A percentile compares a stretch with the other conserved stretches of the same genome.
Evolutionary conservation across 2,888 invertebrate species (phyloP).

Genomic region (Neoaliturus tenellus): DNA sequence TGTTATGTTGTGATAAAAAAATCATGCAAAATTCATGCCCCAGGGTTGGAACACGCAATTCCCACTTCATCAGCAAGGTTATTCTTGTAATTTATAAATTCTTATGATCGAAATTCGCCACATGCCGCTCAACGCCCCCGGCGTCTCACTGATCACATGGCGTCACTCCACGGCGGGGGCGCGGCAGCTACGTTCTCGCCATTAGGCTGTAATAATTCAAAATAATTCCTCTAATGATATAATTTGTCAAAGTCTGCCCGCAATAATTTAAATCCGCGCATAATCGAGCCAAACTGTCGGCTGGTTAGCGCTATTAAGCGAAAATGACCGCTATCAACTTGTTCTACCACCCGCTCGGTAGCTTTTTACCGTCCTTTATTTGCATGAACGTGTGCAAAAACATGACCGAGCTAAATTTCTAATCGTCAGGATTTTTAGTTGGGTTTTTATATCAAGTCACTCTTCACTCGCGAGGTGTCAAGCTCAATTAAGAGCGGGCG

Average conservation of each 20-base stretch:
- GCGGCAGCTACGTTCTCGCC: not conserved
- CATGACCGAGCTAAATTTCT: too few relatives aligned
- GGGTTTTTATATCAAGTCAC: not conserved
- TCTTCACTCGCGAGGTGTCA: not conserved
- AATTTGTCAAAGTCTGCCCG: slow-evolving; percentile 15
- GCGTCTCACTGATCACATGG: not conserved
- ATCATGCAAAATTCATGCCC: too few relatives aligned
- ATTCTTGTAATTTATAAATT: not conserved
- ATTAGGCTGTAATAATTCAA: slow-evolving; percentile 11
- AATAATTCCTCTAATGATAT: slow-evolving; percentile 19
- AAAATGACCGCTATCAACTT: not conserved
- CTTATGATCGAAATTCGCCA: not conserved
- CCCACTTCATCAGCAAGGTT: not conserved
- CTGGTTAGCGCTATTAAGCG: not conserved
- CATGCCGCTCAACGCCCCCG: not conserved
- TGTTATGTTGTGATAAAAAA: too few relatives aligned
- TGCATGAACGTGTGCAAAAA: too few relatives aligned
- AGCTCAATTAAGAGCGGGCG: not conserved
- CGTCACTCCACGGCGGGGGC: not conserved
- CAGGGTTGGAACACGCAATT: not conserved
- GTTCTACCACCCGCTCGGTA: not conserved
- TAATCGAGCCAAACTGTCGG: not conserved
- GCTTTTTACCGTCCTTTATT: too few relatives aligned
- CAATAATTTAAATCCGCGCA: slow-evolving; percentile 5
- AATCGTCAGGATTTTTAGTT: too few relatives aligned